Percentiles rank a stretch among this genome's conserved stretches.
phyloP scores from a whole-genome alignment of 1,140 invertebrate genomes.

The Drosophila simulans region DNA sequence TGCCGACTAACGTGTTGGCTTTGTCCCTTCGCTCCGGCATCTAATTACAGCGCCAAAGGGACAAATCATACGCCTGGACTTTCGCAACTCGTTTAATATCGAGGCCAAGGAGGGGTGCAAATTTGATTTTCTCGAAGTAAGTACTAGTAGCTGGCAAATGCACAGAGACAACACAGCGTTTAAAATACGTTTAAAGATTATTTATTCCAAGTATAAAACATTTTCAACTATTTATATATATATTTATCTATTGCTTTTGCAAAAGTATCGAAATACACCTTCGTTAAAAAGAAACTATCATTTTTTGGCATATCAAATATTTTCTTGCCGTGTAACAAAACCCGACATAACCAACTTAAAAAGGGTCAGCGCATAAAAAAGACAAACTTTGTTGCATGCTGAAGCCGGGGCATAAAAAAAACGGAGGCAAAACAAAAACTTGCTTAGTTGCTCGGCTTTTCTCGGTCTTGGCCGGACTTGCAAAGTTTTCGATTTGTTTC shows the following conservation, averaged over 20 bases:
- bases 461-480: constrained; percentile 10
- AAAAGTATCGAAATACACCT: not conserved
- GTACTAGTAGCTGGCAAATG: constrained; percentile 31
- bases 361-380: constrained; percentile 33
- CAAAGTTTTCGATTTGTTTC: constrained; percentile 62
- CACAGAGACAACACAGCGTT: not conserved
- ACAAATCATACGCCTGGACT: constrained; percentile 91
- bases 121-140: constrained; percentile 93
- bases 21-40: constrained; percentile 21
- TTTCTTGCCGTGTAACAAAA: constrained; percentile 5
- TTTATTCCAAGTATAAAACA: too few species aligned
- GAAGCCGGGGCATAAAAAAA: constrained; percentile 8
- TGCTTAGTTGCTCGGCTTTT: constrained; percentile 38
- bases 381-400: constrained; percentile 36
- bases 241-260: too few species aligned
- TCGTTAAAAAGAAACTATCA: not conserved
- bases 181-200: too few species aligned
- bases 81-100: constrained; percentile 92
- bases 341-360: constrained; percentile 20
- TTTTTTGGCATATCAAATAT: not conserved
- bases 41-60: constrained; percentile 89
- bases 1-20: constrained; percentile 38
- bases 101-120: constrained; percentile 91
- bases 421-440: constrained; percentile 27
- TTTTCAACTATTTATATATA: not conserved